Evolutionary conservation across 2,888 invertebrate species (phyloP).

Genomic region (Spisula solida): DNA sequence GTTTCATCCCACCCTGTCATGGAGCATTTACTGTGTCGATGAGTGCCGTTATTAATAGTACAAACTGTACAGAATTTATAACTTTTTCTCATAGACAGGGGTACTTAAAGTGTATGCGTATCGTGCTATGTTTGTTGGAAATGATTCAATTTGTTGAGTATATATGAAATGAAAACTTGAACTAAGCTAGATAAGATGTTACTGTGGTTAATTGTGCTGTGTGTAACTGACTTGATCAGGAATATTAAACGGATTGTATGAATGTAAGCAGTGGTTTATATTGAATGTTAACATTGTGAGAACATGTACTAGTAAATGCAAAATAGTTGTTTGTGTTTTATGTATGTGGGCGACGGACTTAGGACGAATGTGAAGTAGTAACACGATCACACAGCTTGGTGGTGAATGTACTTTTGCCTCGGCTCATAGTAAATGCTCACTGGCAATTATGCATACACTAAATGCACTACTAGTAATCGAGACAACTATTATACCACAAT

Average conservation of each 20-base stretch:
- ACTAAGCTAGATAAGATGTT: background rate
- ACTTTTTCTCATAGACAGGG: background rate
- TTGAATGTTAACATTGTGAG: background rate
- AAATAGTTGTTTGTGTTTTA: background rate
- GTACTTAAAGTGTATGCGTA: background rate
- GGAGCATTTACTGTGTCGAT: background rate
- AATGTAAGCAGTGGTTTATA: background rate
- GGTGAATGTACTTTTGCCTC: background rate
- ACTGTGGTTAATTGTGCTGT: background rate
- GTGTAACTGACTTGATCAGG: background rate
- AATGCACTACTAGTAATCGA: background rate
- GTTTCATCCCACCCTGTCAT: background rate
- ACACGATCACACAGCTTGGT: background rate
- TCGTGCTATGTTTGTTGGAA: background rate
- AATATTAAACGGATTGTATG: background rate
- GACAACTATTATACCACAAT: background rate
- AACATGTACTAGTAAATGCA: no score
- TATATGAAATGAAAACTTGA: background rate
- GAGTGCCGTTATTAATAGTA: background rate
- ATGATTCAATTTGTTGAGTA: background rate
- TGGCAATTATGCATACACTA: slow-evolving; percentile 13
- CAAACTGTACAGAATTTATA: background rate
- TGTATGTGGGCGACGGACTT: background rate
- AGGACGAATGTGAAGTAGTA: background rate
- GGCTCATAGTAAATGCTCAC: background rate